Conservation (phyloP, 2,888 invertebrate genomes). For the Patella depressa region DNA sequence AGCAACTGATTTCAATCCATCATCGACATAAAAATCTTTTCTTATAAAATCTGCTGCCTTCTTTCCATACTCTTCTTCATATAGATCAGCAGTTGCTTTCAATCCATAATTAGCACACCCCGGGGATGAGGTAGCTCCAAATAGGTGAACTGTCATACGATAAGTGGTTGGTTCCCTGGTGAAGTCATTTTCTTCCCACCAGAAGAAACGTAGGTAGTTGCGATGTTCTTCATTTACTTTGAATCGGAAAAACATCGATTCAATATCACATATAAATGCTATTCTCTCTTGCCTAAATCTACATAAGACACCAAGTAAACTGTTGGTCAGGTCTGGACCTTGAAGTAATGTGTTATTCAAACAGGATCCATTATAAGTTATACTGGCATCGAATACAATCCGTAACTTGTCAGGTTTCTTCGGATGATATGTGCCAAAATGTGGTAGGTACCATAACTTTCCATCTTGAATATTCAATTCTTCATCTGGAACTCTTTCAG, state of each 20-base stretch:
- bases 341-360: slow-evolving; percentile 37
- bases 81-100: background rate
- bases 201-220: slow-evolving; percentile 34
- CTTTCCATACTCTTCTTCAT: slow-evolving; percentile 1
- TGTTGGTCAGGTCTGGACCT: slow-evolving; percentile 45
- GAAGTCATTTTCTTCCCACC: slow-evolving; percentile 29
- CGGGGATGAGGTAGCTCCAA: slow-evolving; percentile 12
- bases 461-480: slow-evolving; percentile 12
- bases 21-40: slow-evolving; percentile 32
- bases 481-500: slow-evolving; percentile 22
- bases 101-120: slow-evolving; percentile 15
- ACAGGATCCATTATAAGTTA: slow-evolving; percentile 31
- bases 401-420: slow-evolving; percentile 28
- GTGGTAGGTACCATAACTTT: slow-evolving; percentile 37
- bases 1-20: slow-evolving; percentile 30
- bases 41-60: slow-evolving; percentile 10
- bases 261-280: slow-evolving; percentile 38
- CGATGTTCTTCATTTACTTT: slow-evolving; percentile 28
- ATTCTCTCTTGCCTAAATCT: slow-evolving; percentile 39
- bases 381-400: slow-evolving; percentile 37
- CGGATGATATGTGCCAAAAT: slow-evolving; percentile 37
- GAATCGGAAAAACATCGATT: slow-evolving; percentile 37
- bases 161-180: background rate
- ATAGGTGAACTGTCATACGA: slow-evolving; percentile 16
- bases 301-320: slow-evolving; percentile 39